Evolutionary conservation across 2,797 vertebrate species (phyloP), one percentile per base, ranked within the genome.

Genomic region (Sardinella longiceps): DNA sequence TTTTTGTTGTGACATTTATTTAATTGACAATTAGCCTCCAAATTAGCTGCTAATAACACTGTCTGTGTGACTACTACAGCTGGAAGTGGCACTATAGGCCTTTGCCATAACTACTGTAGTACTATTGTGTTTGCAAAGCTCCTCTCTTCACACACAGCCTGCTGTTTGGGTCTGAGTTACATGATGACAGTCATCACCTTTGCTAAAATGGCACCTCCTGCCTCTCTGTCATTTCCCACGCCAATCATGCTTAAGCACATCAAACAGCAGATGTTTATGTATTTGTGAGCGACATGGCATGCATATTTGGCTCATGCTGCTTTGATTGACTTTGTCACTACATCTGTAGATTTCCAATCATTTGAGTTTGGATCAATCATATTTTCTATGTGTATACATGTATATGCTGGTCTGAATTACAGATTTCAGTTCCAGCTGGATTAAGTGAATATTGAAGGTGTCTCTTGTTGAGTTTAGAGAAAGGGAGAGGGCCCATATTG

Each of bases 21-120:
- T 86, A 50, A 60, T 66, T 77, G n/a, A 80, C 37, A 82, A 20
- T 28, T 80, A 28, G 18, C 33, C 25, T 25, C 48, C 60, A 84
- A 30, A 50, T 82, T 48, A 11, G 7, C 51, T n/a, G 48, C 20
- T 66, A 12, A 25, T 56, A 74, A 83, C 56, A 37, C 53, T 70
- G 15, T 30, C 23, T 80, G 63, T 37, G 37, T 33, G 18, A 45
- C 83, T 33, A 51, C 37, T 77, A 11, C 50, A 37, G 80, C 4
- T 77, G 30, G 33, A 63, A 80, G 66, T 83, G 80, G 50, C 53
- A 11, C 70, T 77, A n/a, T n/a, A 43, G 37, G 23, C 15, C 0
- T 15, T 3, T 33, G 23, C 18, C 7, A 20, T 43, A 43, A 39
- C 37, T 23, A 20, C 70, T 53, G 14, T 18, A 15, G 50, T 14